Evolutionary conservation across 2,888 invertebrate genomes (phyloP).

Genomic region (Cerastis rubricosa): DNA sequence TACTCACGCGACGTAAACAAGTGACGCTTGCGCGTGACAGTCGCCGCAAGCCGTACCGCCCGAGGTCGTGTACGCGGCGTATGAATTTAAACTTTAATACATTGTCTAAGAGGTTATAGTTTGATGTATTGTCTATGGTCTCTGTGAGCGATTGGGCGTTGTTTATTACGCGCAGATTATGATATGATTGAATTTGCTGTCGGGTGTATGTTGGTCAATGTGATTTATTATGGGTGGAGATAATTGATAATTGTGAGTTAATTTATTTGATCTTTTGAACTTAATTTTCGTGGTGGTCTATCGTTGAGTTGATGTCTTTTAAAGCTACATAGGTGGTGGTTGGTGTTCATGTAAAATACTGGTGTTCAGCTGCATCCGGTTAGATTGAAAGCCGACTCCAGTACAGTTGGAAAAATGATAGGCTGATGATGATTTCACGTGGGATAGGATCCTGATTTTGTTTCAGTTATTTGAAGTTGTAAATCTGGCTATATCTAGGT

Average conservation of each 20-base stretch:
- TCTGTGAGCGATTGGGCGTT: slow-evolving; percentile 52
- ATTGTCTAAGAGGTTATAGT: slow-evolving; percentile 40
- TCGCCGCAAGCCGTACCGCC: not conserved
- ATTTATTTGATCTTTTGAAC: slow-evolving; percentile 20
- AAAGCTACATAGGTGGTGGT: not conserved
- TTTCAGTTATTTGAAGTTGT: not conserved
- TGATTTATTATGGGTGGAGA: slow-evolving; percentile 31
- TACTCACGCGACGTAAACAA: too few species aligned
- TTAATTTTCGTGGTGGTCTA: not conserved
- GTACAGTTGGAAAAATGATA: not conserved
- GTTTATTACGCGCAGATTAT: slow-evolving; percentile 42
- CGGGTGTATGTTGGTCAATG: not conserved
- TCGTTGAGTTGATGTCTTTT: not conserved
- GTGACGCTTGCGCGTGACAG: not conserved
- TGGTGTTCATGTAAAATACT: not conserved
- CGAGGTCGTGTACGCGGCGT: not conserved
- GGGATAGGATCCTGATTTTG: not conserved
- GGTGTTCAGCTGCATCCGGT: not conserved
- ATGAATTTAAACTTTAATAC: slow-evolving; percentile 22
- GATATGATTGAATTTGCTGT: slow-evolving; percentile 37
- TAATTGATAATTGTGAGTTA: slow-evolving; percentile 39
- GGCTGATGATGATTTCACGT: not conserved
- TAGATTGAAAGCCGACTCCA: not conserved
- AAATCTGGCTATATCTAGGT: not conserved
- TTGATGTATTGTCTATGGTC: slow-evolving; percentile 46